Conservation (phyloP, 92 coral and sea anemone species). For the Blastomussa wellsi region DNA sequence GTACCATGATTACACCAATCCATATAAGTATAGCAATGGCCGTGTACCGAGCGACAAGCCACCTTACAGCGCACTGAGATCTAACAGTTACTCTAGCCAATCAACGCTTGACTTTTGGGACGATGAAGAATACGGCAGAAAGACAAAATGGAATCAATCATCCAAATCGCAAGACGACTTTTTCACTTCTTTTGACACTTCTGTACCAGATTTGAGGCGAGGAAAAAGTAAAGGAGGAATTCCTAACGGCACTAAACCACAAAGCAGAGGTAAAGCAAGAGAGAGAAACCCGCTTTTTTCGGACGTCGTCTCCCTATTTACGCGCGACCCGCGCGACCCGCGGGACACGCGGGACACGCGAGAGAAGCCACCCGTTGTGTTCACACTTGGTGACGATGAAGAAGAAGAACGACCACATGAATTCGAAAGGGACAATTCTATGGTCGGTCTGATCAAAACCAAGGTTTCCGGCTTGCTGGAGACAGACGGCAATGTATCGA, state of each 20-base stretch:
- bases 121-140: slow-evolving; percentile 10
- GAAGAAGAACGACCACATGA: slow-evolving; percentile 15
- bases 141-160: neutral
- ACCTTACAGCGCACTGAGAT: slow-evolving; percentile 4
- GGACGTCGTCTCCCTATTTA: slow-evolving; percentile 47
- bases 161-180: neutral
- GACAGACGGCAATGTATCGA: slow-evolving; percentile 39
- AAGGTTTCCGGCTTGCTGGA: slow-evolving; percentile 66
- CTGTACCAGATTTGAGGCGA: slow-evolving; percentile 25
- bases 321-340: slow-evolving; percentile 28
- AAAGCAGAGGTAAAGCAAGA: slow-evolving; percentile 5
- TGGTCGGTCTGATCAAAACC: slow-evolving; percentile 69
- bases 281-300: slow-evolving; percentile 15
- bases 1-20: slow-evolving; percentile 58
- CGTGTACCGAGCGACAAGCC: slow-evolving; percentile 33
- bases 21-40: slow-evolving; percentile 63
- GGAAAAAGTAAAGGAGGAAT: neutral
- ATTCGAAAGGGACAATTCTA: slow-evolving; percentile 51
- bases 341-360: slow-evolving; percentile 15
- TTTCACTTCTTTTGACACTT: slow-evolving; percentile 9
- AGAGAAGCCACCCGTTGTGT: slow-evolving; percentile 47
- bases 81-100: slow-evolving; percentile 24
- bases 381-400: slow-evolving; percentile 32
- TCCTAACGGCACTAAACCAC: slow-evolving; percentile 33
- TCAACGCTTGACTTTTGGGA: slow-evolving; percentile 45